Evolutionary conservation across 2,797 vertebrate species (phyloP).

Genomic region (Anguilla megastoma): DNA sequence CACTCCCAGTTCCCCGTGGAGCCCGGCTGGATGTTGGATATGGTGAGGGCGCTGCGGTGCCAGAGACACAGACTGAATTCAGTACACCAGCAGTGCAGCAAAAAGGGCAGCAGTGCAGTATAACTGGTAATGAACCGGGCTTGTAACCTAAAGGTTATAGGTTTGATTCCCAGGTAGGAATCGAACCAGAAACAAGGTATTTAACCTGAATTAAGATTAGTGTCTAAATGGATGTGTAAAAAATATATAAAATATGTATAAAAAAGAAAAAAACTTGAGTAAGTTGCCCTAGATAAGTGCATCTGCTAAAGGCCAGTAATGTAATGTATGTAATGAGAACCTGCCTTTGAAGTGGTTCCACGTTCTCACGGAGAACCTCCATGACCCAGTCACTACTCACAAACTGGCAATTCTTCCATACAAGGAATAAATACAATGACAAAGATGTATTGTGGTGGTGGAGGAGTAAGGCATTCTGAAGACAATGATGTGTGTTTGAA

Average conservation of each 20-base stretch:
- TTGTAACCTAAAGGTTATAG: background rate
- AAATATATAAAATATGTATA: too few species aligned
- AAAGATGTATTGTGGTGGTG: background rate
- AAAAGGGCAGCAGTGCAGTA: background rate
- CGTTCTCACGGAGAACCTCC: background rate
- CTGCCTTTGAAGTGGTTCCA: background rate
- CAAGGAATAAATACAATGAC: background rate
- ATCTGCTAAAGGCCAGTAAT: background rate
- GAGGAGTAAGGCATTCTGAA: background rate
- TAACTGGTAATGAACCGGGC: background rate
- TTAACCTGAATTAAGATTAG: too few species aligned
- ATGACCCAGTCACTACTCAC: background rate
- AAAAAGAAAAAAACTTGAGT: too few species aligned
- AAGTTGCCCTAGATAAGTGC: too few species aligned
- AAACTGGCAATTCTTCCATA: background rate
- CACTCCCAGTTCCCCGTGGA: conserved; percentile 98
- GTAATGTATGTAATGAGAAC: background rate
- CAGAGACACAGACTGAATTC: background rate
- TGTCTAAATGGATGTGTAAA: too few species aligned
- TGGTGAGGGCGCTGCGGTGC: conserved; percentile 83
- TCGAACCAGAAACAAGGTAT: too few species aligned
- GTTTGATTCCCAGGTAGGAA: background rate
- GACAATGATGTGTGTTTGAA: background rate
- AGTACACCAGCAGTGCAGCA: background rate
- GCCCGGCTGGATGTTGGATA: conserved; percentile 95